These are phyloP conservation scores for Natator depressus DNA, from an alignment of 2,113 vertebrate genomes.

Conservation along the genomic window DNA sequence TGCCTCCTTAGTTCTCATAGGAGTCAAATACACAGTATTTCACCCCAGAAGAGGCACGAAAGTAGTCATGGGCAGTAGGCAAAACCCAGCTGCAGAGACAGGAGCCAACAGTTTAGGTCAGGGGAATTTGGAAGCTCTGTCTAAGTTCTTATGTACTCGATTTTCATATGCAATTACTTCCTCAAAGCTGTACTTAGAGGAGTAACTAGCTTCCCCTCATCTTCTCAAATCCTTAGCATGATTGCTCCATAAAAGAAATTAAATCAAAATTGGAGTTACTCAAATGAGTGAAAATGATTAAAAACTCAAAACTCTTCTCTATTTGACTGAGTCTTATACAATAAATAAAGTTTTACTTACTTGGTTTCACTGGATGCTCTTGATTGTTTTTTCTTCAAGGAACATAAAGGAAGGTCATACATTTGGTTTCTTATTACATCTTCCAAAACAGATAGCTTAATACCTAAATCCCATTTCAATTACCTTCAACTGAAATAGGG, in stretches of 20 bases:
- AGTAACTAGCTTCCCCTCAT: not conserved
- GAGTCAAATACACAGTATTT: not conserved
- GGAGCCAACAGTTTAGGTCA: not conserved
- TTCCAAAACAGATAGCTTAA: not conserved
- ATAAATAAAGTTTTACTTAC: not conserved
- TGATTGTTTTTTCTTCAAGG: not conserved
- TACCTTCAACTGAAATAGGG: not conserved
- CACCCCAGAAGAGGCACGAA: not conserved
- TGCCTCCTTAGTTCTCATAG: not conserved
- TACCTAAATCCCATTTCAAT: not conserved
- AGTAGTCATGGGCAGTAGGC: not conserved
- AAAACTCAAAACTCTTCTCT: accelerated
- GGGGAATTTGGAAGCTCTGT: not conserved
- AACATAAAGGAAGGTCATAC: not conserved
- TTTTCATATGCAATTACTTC: not conserved
- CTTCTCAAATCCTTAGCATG: not conserved
- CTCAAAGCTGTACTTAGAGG: not conserved
- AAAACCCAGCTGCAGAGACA: not conserved
- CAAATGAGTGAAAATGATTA: not conserved
- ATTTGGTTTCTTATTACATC: not conserved
- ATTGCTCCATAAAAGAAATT: not conserved
- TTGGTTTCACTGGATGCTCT: not conserved
- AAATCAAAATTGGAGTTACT: not conserved
- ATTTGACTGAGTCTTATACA: not conserved
- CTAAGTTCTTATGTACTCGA: not conserved